These are phyloP conservation scores for Euclidia mi DNA, from an alignment of 2,888 invertebrate species.

Conservation along the genomic window DNA sequence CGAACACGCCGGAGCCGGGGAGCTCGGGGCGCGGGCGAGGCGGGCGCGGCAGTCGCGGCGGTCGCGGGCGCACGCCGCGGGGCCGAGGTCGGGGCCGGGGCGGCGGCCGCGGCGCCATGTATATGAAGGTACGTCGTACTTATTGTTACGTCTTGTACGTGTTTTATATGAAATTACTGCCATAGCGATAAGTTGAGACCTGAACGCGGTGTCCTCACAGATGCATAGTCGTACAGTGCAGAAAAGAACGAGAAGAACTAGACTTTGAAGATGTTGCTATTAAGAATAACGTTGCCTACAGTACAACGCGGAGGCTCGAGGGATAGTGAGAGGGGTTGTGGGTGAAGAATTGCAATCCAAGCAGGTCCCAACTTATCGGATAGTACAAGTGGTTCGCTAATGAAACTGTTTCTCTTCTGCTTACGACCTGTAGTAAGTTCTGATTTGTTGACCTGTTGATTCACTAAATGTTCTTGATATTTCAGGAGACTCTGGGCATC, in stretches of 20 bases:
- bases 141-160: not conserved
- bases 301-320: too few species aligned
- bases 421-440: not conserved
- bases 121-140: conserved; percentile 63
- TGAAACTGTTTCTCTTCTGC: not conserved
- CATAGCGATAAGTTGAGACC: too few species aligned
- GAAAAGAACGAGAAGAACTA: too few species aligned
- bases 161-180: too few species aligned
- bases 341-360: too few species aligned
- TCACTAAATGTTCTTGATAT: conserved; percentile 31
- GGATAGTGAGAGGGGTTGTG: too few species aligned
- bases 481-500: conserved; percentile 86
- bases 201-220: too few species aligned
- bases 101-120: conserved; percentile 78
- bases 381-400: not conserved
- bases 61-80: conserved; percentile 65
- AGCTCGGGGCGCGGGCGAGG: conserved; percentile 54
- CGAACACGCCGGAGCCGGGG: conserved; percentile 67
- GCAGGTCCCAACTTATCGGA: too few species aligned
- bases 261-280: too few species aligned
- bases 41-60: conserved; percentile 63
- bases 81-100: conserved; percentile 80
- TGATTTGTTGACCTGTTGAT: too few species aligned
- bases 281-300: too few species aligned
- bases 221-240: too few species aligned